Base-by-base conservation (phyloP, 37 sponge, comb jelly and placozoan genomes). In the Amphimedon queenslandica region DNA sequence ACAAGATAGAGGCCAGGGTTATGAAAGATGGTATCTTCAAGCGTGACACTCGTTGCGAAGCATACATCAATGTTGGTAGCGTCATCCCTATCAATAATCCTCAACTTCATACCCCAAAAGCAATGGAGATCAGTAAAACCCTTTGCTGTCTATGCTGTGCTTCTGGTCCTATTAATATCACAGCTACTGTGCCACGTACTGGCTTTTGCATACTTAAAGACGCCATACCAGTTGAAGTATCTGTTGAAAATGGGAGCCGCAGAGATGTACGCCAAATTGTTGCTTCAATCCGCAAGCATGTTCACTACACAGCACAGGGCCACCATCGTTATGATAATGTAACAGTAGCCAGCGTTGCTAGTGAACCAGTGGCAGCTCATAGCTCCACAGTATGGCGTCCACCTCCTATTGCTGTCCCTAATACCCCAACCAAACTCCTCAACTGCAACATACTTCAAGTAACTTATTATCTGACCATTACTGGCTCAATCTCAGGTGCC, bases 111-210 rank as follows among this genome's bases (percentile, higher is more conserved):
- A 27, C 18, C 25, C 80, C 77, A 1, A 4, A 57, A 29, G 43
- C 67, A 29, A 57, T 64, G 11, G 74, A 78, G 28, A 57, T 55
- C 30, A 60, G 85, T 33, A 90, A 84, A 60, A 73, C 64, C 16
- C 43, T 90, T 20, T 57, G 87, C 61, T 90, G 86, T 71, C 63
- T 90, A 16, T 90, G 91, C 73, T 90, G 91, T 70, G 67, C 75
- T 3, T 85, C 91, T 40, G 82, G 82, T 3, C 82, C 84, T 31
- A 74, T 90, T 18, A 31, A 57, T 1, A 58, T 90, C 31, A 75
- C 63, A 21, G 86, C 69, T 21, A 25, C 56, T 27, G 60, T 72
- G 10, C 66, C 82, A 16, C 75, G 86, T 6, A 69, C 42, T 28
- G 91, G 82, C 27, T 90, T 77, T 63, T 90, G 91, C 35, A 41